These are phyloP conservation scores for Xyliphius kryptos DNA, from an alignment of 2,113 vertebrate species.

Conservation along the genomic window DNA sequence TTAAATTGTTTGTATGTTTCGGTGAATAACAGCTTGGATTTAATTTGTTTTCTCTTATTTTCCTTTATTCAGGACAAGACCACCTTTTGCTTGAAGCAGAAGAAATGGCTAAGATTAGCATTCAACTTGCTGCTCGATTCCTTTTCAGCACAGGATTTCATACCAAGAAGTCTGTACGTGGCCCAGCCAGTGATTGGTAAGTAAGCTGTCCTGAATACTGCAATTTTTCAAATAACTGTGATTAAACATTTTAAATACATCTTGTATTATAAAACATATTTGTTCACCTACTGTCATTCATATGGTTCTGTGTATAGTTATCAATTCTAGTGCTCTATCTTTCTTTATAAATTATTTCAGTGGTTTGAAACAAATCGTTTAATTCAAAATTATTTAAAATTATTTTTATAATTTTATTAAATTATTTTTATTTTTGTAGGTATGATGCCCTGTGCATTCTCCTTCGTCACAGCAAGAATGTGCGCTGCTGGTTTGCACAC, in stretches of 20 bases:
- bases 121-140: slow-evolving; percentile 97
- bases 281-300: too few relatives aligned
- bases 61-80: slow-evolving; percentile 96
- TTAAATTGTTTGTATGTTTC: too few relatives aligned
- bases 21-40: not conserved
- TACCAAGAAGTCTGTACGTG: slow-evolving; percentile 98
- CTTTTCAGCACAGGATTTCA: slow-evolving; percentile 99
- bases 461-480: slow-evolving; percentile 97
- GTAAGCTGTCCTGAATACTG: too few relatives aligned
- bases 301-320: too few relatives aligned
- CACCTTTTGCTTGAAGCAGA: slow-evolving; percentile 97
- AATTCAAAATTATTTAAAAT: too few relatives aligned
- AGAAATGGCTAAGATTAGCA: slow-evolving; percentile 99
- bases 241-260: too few relatives aligned
- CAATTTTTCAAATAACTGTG: too few relatives aligned
- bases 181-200: slow-evolving; percentile 98
- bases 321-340: too few relatives aligned
- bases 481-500: slow-evolving; percentile 99
- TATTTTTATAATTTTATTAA: too few relatives aligned
- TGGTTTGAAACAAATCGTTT: too few relatives aligned
- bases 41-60: slow-evolving; percentile 3
- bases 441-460: slow-evolving; percentile 98
- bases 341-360: too few relatives aligned
- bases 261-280: too few relatives aligned
- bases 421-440: slow-evolving; percentile 56